phyloP scores from a whole-genome alignment of 2,888 invertebrate genomes.

The Epinotia brunnichana region DNA sequence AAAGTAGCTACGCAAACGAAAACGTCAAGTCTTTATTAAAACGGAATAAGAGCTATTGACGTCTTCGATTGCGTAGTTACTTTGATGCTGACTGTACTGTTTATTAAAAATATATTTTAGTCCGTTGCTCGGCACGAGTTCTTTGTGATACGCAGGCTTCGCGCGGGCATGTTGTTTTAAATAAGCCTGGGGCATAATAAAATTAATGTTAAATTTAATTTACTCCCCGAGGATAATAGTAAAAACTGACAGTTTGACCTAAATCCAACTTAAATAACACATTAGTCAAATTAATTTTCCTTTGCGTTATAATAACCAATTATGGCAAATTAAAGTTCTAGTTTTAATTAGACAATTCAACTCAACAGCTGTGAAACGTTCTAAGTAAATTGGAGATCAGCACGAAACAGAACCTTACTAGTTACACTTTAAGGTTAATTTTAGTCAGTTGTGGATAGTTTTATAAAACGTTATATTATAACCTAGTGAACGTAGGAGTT shows the following conservation, averaged over 20 bases:
- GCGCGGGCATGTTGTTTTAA: too few relatives aligned
- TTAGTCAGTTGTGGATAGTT: background rate
- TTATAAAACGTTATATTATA: background rate
- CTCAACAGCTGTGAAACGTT: background rate
- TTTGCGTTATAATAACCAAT: slow-evolving; percentile 4
- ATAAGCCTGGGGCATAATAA: background rate
- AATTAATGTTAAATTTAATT: background rate
- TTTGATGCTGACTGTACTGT: too few relatives aligned
- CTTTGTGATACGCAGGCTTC: too few relatives aligned
- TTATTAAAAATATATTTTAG: too few relatives aligned
- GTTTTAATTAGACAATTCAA: slow-evolving; percentile 13
- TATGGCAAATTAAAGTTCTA: slow-evolving; percentile 11
- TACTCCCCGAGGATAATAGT: background rate
- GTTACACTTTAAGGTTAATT: background rate
- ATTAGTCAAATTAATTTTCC: background rate
- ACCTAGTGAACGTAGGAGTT: background rate
- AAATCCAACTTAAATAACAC: background rate
- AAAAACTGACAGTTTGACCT: background rate
- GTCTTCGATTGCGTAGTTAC: too few relatives aligned
- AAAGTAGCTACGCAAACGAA: too few relatives aligned
- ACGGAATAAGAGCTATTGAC: too few relatives aligned
- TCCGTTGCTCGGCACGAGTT: too few relatives aligned
- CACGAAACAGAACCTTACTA: background rate
- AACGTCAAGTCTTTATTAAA: too few relatives aligned
- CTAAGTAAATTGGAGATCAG: background rate